Percentiles rank a stretch among this genome's conserved stretches.
Conservation (phyloP, 2,888 invertebrate species). For the Eubasilissa splendida region DNA sequence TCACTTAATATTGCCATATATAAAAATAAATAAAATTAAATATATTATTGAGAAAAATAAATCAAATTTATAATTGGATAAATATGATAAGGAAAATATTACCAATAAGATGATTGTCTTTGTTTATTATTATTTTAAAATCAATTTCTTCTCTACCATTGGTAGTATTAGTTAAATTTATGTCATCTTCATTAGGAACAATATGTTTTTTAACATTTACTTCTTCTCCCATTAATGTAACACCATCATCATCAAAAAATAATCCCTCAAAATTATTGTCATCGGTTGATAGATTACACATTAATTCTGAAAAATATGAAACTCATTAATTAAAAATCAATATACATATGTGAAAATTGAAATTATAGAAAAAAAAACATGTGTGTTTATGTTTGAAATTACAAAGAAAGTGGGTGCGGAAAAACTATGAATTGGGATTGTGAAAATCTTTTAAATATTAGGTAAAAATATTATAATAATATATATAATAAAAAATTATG, state of each 20-base stretch:
- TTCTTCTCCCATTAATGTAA: constrained; percentile 37
- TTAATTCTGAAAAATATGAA: constrained; percentile 53
- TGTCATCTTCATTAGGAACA: constrained; percentile 54
- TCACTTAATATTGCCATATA: not conserved
- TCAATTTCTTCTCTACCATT: constrained; percentile 49
- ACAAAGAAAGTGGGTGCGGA: no score
- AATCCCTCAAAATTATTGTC: not conserved
- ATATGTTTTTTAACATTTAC: constrained; percentile 52
- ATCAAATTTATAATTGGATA: not conserved
- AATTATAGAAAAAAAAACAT: no score
- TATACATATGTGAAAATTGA: no score
- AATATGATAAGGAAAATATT: constrained; percentile 41
- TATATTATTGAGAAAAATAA: not conserved
- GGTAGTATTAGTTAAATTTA: constrained; percentile 60
- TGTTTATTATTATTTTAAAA: constrained; percentile 69
- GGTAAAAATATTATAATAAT: no score
- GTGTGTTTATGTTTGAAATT: no score
- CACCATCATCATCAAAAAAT: constrained; percentile 37
- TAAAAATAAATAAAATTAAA: not conserved
- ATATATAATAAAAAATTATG: no score
- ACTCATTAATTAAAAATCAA: no score
- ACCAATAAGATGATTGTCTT: constrained; percentile 75
- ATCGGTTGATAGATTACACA: constrained; percentile 61
- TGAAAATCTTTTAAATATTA: no score
- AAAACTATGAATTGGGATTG: no score